Evolutionary conservation across 2,113 vertebrate genomes (phyloP).

Genomic region (Perca fluviatilis): DNA sequence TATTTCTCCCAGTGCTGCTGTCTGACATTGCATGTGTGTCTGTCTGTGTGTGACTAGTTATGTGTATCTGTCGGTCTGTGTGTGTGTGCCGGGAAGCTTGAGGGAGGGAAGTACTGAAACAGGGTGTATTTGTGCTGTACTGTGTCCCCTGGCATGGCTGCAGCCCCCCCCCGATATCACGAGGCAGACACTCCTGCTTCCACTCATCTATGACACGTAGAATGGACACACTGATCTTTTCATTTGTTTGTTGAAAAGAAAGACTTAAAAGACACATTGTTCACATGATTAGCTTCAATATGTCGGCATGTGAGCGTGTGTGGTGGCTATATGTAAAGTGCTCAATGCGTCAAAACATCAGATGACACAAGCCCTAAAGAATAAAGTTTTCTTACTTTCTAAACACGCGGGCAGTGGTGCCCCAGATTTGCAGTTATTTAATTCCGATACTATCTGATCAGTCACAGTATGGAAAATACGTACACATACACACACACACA

Average conservation of each 20-base stretch:
- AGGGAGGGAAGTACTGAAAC: constrained; percentile 58
- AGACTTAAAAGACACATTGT: constrained; percentile 36
- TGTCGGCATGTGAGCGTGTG: constrained; percentile 14
- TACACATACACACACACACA: not conserved
- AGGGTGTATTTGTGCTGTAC: constrained; percentile 82
- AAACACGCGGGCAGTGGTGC: constrained; percentile 5
- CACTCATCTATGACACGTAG: constrained; percentile 46
- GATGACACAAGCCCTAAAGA: constrained; percentile 54
- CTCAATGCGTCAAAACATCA: constrained; percentile 37
- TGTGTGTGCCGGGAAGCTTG: constrained; percentile 36
- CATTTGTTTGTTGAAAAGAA: constrained; percentile 12
- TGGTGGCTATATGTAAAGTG: constrained; percentile 18
- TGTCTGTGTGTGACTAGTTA: constrained; percentile 42
- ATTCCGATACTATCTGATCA: constrained; percentile 48
- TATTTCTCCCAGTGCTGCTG: constrained; percentile 9
- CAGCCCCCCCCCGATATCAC: constrained; percentile 69
- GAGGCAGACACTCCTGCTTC: constrained; percentile 72
- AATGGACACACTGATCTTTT: constrained; percentile 68
- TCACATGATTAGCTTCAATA: constrained; percentile 54
- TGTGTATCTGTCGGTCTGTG: constrained; percentile 33
- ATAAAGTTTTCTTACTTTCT: constrained; percentile 44
- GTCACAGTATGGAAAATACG: not conserved
- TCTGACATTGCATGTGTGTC: constrained; percentile 22
- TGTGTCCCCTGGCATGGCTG: constrained; percentile 78
- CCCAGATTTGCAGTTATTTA: constrained; percentile 39